phyloP scores from a whole-genome alignment of 2,113 vertebrate species.

The Fukomys damarensis region DNA sequence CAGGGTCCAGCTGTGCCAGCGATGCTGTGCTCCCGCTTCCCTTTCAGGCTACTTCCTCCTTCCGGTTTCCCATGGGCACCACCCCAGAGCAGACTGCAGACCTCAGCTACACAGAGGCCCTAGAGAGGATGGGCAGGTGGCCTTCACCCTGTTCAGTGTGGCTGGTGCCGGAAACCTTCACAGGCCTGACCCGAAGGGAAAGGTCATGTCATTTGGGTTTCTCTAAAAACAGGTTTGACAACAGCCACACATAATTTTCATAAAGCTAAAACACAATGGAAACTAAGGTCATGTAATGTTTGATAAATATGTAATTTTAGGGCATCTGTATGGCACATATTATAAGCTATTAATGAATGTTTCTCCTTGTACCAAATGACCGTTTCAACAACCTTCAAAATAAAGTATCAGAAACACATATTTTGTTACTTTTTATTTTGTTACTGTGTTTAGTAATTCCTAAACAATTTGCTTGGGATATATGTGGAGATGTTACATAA shows the following conservation, averaged over 20 bases:
- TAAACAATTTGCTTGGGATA: background rate
- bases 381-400: constrained; percentile 67
- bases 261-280: constrained; percentile 57
- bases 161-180: background rate
- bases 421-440: background rate
- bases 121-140: background rate
- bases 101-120: background rate
- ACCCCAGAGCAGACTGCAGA: background rate
- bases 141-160: background rate
- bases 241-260: constrained; percentile 26
- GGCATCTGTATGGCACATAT: constrained; percentile 62
- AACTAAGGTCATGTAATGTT: constrained; percentile 65
- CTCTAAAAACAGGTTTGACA: constrained; percentile 27
- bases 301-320: constrained; percentile 61
- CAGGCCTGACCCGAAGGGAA: background rate
- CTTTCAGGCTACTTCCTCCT: background rate
- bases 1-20: background rate
- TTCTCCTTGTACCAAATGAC: constrained; percentile 66
- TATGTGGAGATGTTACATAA: background rate
- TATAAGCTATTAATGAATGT: constrained; percentile 71
- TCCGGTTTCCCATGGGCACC: fast-evolving
- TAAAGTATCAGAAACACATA: constrained; percentile 4
- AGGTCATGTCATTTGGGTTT: background rate
- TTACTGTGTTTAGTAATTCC: background rate
- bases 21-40: background rate